These are phyloP conservation scores for Apocrypta bakeri DNA, from an alignment of 1,140 invertebrate genomes.

Conservation along the genomic window DNA sequence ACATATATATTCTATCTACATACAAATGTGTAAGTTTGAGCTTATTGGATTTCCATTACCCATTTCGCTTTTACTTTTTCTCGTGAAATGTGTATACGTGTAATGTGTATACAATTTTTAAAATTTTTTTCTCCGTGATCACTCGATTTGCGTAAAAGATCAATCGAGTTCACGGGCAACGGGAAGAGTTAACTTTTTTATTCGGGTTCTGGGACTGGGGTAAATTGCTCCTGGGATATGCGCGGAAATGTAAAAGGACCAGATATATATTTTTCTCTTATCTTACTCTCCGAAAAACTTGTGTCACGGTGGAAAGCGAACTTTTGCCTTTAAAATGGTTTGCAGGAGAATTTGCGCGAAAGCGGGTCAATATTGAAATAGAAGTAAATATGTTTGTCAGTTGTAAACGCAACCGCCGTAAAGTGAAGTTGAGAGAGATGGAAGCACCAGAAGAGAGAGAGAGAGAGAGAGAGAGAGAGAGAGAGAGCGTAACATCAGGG, in stretches of 20 bases:
- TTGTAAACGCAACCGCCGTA: neutral
- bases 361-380: neutral
- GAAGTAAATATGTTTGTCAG: constrained; percentile 22
- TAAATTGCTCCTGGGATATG: neutral
- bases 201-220: neutral
- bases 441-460: too few species aligned
- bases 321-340: neutral
- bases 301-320: neutral
- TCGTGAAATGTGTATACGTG: too few species aligned
- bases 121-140: neutral
- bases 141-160: neutral
- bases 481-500: neutral
- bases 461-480: neutral
- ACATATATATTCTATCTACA: too few species aligned
- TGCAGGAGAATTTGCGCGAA: neutral
- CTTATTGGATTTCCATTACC: neutral
- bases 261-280: neutral
- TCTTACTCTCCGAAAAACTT: neutral
- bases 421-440: neutral
- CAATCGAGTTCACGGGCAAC: neutral
- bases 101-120: too few species aligned
- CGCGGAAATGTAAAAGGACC: neutral
- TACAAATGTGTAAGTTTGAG: too few species aligned
- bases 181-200: neutral
- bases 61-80: neutral